phyloP scores from a whole-genome alignment of 2,113 vertebrate genomes.

The Nettapus auritus region DNA sequence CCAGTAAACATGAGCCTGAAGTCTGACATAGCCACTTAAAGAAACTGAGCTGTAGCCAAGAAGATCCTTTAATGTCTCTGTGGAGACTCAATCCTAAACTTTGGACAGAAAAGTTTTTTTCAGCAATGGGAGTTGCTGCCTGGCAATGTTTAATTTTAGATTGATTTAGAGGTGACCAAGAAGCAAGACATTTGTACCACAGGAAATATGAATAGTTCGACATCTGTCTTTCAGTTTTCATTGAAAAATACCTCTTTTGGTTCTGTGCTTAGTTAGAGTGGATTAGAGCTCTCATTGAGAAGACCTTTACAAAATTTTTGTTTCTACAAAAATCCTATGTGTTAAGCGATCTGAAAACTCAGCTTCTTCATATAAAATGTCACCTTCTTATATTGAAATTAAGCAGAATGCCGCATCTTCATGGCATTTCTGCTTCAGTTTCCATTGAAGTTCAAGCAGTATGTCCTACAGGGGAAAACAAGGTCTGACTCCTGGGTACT shows the following conservation, averaged over 20 bases:
- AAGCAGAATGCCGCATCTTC: background rate
- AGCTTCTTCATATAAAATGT: background rate
- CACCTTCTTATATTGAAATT: background rate
- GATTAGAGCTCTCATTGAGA: background rate
- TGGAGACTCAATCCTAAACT: background rate
- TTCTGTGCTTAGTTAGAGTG: background rate
- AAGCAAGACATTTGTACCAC: background rate
- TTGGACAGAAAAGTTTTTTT: background rate
- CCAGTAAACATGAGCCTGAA: background rate
- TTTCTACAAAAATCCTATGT: background rate
- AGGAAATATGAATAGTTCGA: background rate
- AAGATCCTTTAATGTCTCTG: background rate
- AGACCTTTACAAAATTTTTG: background rate
- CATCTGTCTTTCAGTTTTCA: background rate
- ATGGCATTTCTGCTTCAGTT: background rate
- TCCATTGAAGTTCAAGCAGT: background rate
- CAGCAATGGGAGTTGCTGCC: background rate
- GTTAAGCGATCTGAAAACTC: background rate
- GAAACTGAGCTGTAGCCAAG: background rate
- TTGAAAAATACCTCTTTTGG: background rate
- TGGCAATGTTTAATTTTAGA: background rate
- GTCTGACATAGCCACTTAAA: background rate
- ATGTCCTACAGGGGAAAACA: background rate
- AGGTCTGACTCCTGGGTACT: conserved; percentile 18
- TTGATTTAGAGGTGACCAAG: background rate